Evolutionary conservation across 2,113 vertebrate species (phyloP).

Genomic region (Thunnus thynnus): DNA sequence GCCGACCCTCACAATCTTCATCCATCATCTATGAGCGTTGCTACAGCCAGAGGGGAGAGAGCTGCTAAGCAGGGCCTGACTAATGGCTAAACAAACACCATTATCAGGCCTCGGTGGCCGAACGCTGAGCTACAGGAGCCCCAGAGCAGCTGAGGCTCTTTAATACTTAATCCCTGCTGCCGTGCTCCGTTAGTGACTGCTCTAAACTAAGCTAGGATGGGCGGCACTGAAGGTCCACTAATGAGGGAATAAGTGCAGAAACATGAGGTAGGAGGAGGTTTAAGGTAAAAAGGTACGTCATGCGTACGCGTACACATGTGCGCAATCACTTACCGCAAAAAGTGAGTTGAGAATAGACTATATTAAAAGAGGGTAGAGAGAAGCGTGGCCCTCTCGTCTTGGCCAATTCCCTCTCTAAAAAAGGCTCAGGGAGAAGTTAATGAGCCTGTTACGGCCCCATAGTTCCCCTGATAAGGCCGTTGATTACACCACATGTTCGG

Average conservation of each 20-base stretch:
- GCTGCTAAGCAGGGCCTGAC: conserved; percentile 79
- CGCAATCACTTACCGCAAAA: conserved; percentile 48
- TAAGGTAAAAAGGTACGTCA: conserved; percentile 26
- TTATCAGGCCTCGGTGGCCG: conserved; percentile 77
- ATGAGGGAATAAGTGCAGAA: conserved; percentile 67
- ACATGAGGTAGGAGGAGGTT: conserved; percentile 38
- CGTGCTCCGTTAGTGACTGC: conserved; percentile 54
- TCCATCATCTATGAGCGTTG: conserved; percentile 75
- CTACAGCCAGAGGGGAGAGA: conserved; percentile 64
- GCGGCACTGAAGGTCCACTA: conserved; percentile 52
- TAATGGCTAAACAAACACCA: conserved; percentile 87
- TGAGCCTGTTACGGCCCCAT: conserved; percentile 68
- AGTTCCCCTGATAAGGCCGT: conserved; percentile 63
- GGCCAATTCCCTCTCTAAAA: conserved; percentile 64
- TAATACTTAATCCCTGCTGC: conserved; percentile 76
- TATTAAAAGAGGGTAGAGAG: conserved; percentile 36
- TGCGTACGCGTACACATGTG: conserved; percentile 27
- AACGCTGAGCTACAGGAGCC: conserved; percentile 71
- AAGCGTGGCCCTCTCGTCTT: conserved; percentile 51
- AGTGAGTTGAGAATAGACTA: conserved; percentile 31
- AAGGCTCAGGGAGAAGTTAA: conserved; percentile 72
- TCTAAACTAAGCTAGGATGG: conserved; percentile 42
- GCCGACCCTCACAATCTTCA: conserved; percentile 61
- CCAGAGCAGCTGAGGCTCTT: conserved; percentile 76
- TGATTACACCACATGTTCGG: conserved; percentile 74